Conservation (phyloP, 2,113 vertebrate genomes). For the Helogale parvula region DNA sequence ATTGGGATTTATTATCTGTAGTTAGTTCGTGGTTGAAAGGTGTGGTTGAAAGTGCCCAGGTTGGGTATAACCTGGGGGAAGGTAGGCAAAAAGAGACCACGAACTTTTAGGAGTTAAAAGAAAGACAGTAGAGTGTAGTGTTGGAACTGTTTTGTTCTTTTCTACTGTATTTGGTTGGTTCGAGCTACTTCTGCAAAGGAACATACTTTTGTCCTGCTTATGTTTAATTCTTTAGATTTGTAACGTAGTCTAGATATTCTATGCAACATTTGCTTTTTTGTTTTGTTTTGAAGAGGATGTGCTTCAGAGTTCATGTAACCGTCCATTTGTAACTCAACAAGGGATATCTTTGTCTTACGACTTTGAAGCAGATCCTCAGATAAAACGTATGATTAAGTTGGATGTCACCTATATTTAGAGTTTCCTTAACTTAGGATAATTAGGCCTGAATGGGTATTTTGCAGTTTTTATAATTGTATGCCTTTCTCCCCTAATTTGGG, state of each 20-base stretch:
- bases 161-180: not conserved
- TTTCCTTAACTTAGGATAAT: slow-evolving; percentile 61
- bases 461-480: slow-evolving; percentile 53
- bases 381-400: slow-evolving; percentile 55
- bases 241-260: not conserved
- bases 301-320: slow-evolving; percentile 14
- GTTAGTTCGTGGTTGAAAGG: not conserved
- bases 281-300: slow-evolving; percentile 44
- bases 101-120: not conserved
- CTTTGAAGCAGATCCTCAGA: slow-evolving; percentile 51
- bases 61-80: not conserved
- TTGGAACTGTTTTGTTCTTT: not conserved
- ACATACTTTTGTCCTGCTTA: not conserved
- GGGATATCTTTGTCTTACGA: slow-evolving; percentile 34
- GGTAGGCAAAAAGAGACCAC: not conserved
- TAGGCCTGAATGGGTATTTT: slow-evolving; percentile 42
- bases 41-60: not conserved
- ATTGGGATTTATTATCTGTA: not conserved
- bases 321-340: slow-evolving; percentile 29
- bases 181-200: slow-evolving; percentile 14
- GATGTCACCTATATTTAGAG: slow-evolving; percentile 60
- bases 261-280: slow-evolving; percentile 8
- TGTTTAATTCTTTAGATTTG: slow-evolving; percentile 17
- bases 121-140: not conserved
- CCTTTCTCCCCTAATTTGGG: slow-evolving; percentile 59